Conservation (phyloP, 2,888 invertebrate genomes). For the Dendrolimus pini region DNA sequence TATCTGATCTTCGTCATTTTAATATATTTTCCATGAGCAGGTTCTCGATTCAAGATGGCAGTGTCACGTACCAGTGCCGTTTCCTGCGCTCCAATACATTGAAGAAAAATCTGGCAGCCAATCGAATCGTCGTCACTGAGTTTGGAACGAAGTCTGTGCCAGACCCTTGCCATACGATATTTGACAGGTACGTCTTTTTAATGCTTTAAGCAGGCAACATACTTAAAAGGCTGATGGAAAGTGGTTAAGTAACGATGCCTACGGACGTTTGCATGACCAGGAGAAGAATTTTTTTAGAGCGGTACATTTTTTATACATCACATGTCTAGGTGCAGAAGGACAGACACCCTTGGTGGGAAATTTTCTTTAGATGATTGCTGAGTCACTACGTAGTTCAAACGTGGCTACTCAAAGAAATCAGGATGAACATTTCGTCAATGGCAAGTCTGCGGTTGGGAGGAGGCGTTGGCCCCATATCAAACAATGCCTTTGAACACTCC, state of each 20-base stretch:
- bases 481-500: too few species aligned
- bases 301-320: too few species aligned
- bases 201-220: not conserved
- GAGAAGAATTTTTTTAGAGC: not conserved
- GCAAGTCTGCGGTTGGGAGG: too few species aligned
- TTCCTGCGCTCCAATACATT: constrained; percentile 84
- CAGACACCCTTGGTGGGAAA: too few species aligned
- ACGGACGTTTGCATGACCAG: not conserved
- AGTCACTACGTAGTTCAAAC: too few species aligned
- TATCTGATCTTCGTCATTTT: too few species aligned
- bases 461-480: too few species aligned
- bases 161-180: constrained; percentile 87
- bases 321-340: too few species aligned
- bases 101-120: constrained; percentile 83
- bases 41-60: constrained; percentile 83
- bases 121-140: constrained; percentile 89
- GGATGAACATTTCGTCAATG: too few species aligned
- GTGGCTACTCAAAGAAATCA: too few species aligned
- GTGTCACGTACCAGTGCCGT: constrained; percentile 87
- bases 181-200: constrained; percentile 62
- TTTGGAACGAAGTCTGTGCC: constrained; percentile 88
- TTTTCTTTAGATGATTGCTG: too few species aligned
- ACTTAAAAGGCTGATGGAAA: not conserved
- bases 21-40: constrained; percentile 43
- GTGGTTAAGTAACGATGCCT: not conserved